Conservation (phyloP, 2,797 vertebrate species). For the Mallotus villosus region DNA sequence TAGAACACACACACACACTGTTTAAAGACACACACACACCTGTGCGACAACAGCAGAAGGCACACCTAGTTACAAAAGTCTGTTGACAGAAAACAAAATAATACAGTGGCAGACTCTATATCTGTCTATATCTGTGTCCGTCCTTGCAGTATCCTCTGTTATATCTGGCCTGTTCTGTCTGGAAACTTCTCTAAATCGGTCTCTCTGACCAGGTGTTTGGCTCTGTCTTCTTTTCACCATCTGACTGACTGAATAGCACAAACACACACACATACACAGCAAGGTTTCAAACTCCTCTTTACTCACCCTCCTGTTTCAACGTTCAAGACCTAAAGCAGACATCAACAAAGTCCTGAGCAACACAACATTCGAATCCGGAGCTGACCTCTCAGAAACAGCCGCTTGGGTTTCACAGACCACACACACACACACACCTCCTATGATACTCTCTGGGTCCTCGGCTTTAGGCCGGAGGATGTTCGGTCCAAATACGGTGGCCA, state of each 20-base stretch:
- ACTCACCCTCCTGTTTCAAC: no score
- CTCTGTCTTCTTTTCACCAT: not conserved
- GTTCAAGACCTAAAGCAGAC: no score
- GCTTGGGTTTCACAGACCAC: no score
- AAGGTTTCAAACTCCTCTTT: not conserved
- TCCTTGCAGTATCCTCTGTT: not conserved
- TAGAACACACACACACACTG: not conserved
- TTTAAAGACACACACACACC: no score
- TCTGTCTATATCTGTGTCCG: no score
- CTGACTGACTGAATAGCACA: not conserved
- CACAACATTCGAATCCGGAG: no score
- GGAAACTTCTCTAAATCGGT: not conserved
- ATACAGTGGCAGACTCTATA: no score
- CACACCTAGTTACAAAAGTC: no score
- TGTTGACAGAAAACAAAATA: no score
- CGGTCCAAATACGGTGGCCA: constrained; percentile 81
- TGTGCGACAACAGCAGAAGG: no score
- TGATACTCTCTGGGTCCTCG: constrained; percentile 77
- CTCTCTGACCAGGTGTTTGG: not conserved
- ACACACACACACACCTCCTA: constrained; percentile 68
- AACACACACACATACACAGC: no score
- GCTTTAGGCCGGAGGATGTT: constrained; percentile 80
- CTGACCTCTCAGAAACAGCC: no score
- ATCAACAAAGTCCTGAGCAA: not conserved
- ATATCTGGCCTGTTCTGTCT: not conserved